phyloP scores from a whole-genome alignment of 2,113 vertebrate genomes.

The Myanophis thanlyinensis region DNA sequence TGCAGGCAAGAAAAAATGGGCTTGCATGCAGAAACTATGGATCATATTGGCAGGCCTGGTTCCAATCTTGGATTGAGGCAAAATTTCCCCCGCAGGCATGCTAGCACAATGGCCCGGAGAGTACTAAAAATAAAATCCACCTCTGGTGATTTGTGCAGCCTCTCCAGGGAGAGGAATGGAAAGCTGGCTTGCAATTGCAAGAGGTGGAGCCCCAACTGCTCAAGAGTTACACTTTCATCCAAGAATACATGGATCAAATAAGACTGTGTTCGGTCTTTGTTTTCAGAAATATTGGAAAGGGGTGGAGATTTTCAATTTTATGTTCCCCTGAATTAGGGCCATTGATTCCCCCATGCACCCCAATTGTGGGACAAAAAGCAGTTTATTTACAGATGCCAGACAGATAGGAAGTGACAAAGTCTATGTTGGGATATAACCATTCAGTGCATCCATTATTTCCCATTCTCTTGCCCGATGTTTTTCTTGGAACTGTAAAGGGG shows the following conservation, averaged over 20 bases:
- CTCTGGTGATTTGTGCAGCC: fast-evolving
- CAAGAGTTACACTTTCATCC: no score
- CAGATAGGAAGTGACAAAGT: no score
- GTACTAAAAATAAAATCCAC: not conserved
- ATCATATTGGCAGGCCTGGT: not conserved
- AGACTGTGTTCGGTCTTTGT: not conserved
- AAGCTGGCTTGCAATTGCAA: fast-evolving
- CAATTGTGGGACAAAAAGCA: not conserved
- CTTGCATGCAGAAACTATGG: not conserved
- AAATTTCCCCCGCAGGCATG: not conserved
- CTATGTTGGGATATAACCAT: no score
- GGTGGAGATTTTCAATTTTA: not conserved
- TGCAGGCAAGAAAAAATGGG: not conserved
- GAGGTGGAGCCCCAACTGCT: not conserved
- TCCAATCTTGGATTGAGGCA: not conserved
- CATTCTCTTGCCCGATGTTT: not conserved
- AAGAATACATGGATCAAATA: not conserved
- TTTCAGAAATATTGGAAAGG: not conserved
- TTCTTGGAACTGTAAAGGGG: not conserved
- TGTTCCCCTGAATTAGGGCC: not conserved
- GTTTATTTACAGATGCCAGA: not conserved
- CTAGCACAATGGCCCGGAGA: fast-evolving
- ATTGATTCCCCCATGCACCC: not conserved
- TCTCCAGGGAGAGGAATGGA: fast-evolving
- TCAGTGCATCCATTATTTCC: not conserved